Evolutionary conservation across 2,113 vertebrate genomes (phyloP), one percentile per base, ranked within the genome.

Genomic region (Mormyrus iriodes): DNA sequence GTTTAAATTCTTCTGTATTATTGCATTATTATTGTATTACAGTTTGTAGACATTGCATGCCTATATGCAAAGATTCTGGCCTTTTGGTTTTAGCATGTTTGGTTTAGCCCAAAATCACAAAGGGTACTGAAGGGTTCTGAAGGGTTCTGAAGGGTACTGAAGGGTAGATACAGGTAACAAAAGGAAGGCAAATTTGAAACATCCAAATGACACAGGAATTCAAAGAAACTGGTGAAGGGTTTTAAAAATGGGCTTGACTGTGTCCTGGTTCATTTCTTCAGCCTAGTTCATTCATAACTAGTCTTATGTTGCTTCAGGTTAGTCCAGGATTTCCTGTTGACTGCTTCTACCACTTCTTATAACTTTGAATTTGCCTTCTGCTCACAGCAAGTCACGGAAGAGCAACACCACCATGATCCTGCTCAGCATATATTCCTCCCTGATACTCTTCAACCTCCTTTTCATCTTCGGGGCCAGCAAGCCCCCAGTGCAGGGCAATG

Each of bases 361-460:
- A 42, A 42, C 35, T 79, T 35, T 5, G 39, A 79, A 19, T 79
- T 39, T 79, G 19, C 73, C n/a, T 90, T 35, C 44, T 51, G 90
- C 51, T 27, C 73, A 90, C 12, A 96, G 92, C 87, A 95, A 94
- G 86, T 91, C 89, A 85, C 69, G 76, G 49, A 94, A 93, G 91
- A 90, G 44, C 0, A 93, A 90, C 39, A 46, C 93, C 5, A 96
- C 88, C 0, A 92, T 95, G 58, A 92, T 95, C 0, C 79, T 95
- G 87, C 94, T 95, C 87, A 95, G 91, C 91, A 92, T 96, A 88
- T 97, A 92, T 42, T 7, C 86, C 51, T 94, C 94, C 13, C 92
- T 96, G 94, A 88, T 95, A 15, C 90, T 95, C 89, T 97, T 96
- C 91, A 96, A 95, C 91, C 93, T 95, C 19, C 91, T 95, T 90